Percentiles rank a stretch among this genome's conserved stretches.
phyloP scores from a whole-genome alignment of 2,113 vertebrate species.

The Salvelinus namaycush region DNA sequence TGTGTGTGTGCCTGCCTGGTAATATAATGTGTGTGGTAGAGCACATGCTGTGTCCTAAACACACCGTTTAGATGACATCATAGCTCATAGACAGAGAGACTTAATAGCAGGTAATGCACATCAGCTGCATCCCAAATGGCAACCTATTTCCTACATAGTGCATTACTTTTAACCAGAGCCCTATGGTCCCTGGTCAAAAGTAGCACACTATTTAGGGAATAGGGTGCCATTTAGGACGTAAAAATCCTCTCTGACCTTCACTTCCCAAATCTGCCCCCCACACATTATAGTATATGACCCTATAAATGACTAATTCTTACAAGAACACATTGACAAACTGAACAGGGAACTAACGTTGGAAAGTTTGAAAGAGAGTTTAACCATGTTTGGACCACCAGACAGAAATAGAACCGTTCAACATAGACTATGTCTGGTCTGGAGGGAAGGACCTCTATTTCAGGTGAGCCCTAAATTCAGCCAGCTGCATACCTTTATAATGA shows the following conservation, averaged over 20 bases:
- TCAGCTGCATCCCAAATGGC: no score
- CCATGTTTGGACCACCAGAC: constrained; percentile 3
- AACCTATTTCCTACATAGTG: no score
- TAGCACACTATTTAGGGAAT: no score
- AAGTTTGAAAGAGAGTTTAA: background rate
- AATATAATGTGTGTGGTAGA: background rate
- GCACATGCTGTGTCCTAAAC: no score
- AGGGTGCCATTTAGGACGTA: no score
- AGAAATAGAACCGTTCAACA: background rate
- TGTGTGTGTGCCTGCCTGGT: background rate
- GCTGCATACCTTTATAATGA: constrained; percentile 4
- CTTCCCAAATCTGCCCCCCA: background rate
- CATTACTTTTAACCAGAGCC: no score
- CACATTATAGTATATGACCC: background rate
- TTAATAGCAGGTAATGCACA: no score
- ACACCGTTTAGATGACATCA: no score
- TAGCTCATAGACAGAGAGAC: no score
- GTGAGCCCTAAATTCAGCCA: constrained; percentile 6
- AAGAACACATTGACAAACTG: background rate
- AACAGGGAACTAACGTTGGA: background rate
- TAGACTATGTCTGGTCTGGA: background rate
- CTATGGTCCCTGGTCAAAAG: no score
- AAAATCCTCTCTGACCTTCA: background rate
- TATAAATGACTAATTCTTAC: background rate
- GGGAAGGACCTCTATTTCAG: background rate